Percentiles rank a stretch among this genome's conserved stretches.
phyloP scores from a whole-genome alignment of 2,113 vertebrate species.

The Cinclus cinclus region DNA sequence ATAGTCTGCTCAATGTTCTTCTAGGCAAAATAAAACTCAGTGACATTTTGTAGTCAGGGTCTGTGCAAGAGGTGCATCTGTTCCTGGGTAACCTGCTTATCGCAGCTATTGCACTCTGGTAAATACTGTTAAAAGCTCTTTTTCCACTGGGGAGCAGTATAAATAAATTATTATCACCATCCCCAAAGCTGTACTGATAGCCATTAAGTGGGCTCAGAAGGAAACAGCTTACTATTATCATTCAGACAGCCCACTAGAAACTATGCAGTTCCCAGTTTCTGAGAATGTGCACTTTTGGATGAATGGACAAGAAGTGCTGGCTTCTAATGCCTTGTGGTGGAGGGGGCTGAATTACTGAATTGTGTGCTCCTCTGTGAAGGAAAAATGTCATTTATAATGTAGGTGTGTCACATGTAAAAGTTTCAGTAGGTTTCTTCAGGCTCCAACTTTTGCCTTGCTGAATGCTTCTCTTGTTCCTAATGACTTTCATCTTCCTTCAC shows the following conservation, averaged over 20 bases:
- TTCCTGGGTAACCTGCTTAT: background rate
- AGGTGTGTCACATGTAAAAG: constrained; percentile 62
- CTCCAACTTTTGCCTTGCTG: background rate
- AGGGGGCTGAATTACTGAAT: constrained; percentile 61
- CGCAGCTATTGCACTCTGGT: background rate
- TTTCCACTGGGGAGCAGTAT: background rate
- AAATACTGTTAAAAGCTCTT: background rate
- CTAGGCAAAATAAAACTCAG: background rate
- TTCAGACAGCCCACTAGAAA: background rate
- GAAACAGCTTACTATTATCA: constrained; percentile 37
- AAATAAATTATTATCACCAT: background rate
- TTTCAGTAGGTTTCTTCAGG: constrained; percentile 46
- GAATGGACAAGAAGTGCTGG: constrained; percentile 57
- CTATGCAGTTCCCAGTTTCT: background rate
- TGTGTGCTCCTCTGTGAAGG: constrained; percentile 49
- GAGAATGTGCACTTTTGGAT: constrained; percentile 56
- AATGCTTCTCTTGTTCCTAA: constrained; percentile 25
- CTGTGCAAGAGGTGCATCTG: background rate
- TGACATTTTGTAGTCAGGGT: background rate
- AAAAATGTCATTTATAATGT: constrained; percentile 58
- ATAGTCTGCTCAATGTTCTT: background rate
- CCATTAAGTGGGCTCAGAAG: background rate
- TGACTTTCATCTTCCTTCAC: constrained; percentile 43
- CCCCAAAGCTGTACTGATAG: background rate
- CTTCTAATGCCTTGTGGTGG: background rate